Percentiles rank a stretch among this genome's conserved stretches.
These are phyloP conservation scores for Abscondita cerata DNA, from an alignment of 2,888 invertebrate species.

Conservation along the genomic window DNA sequence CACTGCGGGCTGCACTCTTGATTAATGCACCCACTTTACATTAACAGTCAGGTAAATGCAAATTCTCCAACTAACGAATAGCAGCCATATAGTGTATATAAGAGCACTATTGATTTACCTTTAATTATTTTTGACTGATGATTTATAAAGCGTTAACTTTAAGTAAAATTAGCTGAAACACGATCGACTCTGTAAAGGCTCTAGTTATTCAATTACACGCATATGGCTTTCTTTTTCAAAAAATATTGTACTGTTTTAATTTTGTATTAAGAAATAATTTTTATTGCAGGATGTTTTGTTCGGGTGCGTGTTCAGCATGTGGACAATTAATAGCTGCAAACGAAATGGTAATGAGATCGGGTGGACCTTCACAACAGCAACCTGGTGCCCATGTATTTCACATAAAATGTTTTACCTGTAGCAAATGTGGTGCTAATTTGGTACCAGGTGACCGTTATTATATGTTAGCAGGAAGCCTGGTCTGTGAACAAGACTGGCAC, in stretches of 20 bases:
- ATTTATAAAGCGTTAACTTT: slow-evolving; percentile 9
- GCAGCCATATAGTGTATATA: slow-evolving; percentile 32
- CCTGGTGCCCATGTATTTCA: slow-evolving; percentile 80
- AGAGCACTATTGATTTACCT: slow-evolving; percentile 32
- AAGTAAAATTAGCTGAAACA: background rate
- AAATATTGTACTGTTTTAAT: too few species aligned
- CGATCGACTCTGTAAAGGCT: too few species aligned
- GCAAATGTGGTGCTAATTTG: slow-evolving; percentile 88
- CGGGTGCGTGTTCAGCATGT: slow-evolving; percentile 91
- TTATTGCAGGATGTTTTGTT: slow-evolving; percentile 84
- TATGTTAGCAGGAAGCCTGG: slow-evolving; percentile 87
- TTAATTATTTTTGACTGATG: slow-evolving; percentile 35
- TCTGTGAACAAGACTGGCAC: slow-evolving; percentile 96
- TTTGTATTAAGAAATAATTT: background rate
- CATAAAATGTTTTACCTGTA: slow-evolving; percentile 95
- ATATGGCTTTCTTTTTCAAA: too few species aligned
- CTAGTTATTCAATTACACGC: too few species aligned
- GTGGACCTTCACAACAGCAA: slow-evolving; percentile 63
- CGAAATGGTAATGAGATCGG: slow-evolving; percentile 91
- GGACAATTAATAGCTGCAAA: slow-evolving; percentile 91
- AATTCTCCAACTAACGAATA: slow-evolving; percentile 34
- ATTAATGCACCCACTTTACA: slow-evolving; percentile 60
- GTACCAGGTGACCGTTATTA: slow-evolving; percentile 91
- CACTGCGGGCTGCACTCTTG: slow-evolving; percentile 55
- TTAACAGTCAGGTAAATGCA: slow-evolving; percentile 59